Conservation (phyloP, 1,140 invertebrate species). For the Anastatus disparis region DNA sequence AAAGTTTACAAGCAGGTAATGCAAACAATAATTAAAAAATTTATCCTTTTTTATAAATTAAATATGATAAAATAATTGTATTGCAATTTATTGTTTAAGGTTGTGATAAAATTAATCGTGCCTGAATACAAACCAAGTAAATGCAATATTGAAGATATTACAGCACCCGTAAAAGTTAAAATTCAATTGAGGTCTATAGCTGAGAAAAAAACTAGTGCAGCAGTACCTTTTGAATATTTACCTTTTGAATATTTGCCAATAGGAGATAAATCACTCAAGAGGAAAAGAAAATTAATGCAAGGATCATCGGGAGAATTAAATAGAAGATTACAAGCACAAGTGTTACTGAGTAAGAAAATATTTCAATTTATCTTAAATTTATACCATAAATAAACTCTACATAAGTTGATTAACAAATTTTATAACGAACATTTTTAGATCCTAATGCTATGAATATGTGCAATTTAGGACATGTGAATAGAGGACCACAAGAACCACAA, state of each 20-base stretch:
- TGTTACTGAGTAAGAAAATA: too few relatives aligned
- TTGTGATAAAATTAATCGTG: conserved; percentile 82
- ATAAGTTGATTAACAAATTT: too few relatives aligned
- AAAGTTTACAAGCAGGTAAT: conserved; percentile 89
- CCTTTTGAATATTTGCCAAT: conserved; percentile 66
- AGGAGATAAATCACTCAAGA: background rate
- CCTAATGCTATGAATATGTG: too few relatives aligned
- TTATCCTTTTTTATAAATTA: background rate
- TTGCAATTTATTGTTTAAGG: conserved; percentile 4
- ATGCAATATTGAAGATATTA: conserved; percentile 64
- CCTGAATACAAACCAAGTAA: conserved; percentile 71
- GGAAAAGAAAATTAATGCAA: too few relatives aligned
- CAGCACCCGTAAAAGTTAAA: conserved; percentile 75
- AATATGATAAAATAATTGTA: background rate
- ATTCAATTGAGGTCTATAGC: conserved; percentile 84
- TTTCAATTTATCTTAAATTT: too few relatives aligned
- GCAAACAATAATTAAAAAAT: background rate
- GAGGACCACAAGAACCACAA: too few relatives aligned
- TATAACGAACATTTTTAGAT: too few relatives aligned
- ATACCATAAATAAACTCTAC: too few relatives aligned
- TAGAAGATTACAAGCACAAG: too few relatives aligned
- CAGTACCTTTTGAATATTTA: conserved; percentile 80
- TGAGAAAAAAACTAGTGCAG: conserved; percentile 81
- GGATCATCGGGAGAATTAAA: too few relatives aligned
- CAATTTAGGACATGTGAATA: too few relatives aligned